Evolutionary conservation across 35 echinoderm and acorn worm species (phyloP), one percentile per base, ranked within the genome.

Genomic region (Apostichopus parvimensis): DNA sequence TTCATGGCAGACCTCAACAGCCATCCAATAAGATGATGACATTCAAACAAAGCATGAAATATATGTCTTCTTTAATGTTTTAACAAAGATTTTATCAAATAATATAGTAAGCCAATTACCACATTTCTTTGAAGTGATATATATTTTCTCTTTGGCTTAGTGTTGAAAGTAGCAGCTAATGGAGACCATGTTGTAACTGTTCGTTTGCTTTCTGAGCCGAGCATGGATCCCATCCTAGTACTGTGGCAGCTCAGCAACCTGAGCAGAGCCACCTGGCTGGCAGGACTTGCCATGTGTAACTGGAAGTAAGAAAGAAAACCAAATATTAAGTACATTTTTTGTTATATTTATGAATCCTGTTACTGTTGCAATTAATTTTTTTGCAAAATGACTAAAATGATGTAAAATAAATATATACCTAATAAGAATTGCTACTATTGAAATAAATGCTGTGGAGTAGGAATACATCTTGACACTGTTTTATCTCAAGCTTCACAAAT

Each of bases 141-240:
- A 2, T 90, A 77, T 89, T 94, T 92, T 73, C 90, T 89, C 13
- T 93, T 94, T 54, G 90, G 54, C 56, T 92, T 98, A 9, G 91
- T 57, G 82, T 98, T 98, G 54, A 98, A 98, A 8, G 94, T 94
- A n/a, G 96, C 54, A 18, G 85, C 96, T 4, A 98, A 87, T 4
- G 96, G 96, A 13, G 96, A 95, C 96, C 96, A 98, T 4, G 96
- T 98, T 45, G 94, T 79, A 13, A 98, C 96, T 54, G 45, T 72
- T 0, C 64, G 57, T 59, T 59, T 84, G 71, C 71, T n/a, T 22
- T 75, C 17, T 6, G 15, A n/a, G 71, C 71, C 71, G 6, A 75
- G 0, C n/a, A 22, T 18, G 71, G 20, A 22, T 75, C 71, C 71
- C 71, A n/a, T 75, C 71, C 71, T 75, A 24, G 71, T 45, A 45